Conservation (phyloP, 1,140 invertebrate genomes). For the Monochamus saltuarius region DNA sequence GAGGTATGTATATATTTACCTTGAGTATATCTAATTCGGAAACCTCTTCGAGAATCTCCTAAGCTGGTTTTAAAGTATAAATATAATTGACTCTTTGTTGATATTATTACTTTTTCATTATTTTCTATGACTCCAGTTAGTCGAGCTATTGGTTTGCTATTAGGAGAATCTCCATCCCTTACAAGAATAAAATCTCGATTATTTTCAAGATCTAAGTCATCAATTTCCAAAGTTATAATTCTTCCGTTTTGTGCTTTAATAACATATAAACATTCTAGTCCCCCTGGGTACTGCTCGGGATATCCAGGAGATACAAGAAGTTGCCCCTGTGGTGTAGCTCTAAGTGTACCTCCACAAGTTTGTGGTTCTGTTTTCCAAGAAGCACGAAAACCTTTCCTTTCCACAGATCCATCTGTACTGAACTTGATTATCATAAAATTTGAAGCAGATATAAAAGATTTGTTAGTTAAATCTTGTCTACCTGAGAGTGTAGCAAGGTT, state of each 20-base stretch:
- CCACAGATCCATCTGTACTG: constrained; percentile 88
- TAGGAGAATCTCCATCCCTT: constrained; percentile 85
- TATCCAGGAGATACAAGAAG: constrained; percentile 86
- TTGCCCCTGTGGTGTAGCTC: constrained; percentile 81
- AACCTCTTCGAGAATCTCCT: constrained; percentile 86
- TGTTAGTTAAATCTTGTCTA: constrained; percentile 77
- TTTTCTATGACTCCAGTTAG: constrained; percentile 76
- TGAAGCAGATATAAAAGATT: constrained; percentile 88
- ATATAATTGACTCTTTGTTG: constrained; percentile 85
- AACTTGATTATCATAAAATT: constrained; percentile 99
- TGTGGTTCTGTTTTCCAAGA: constrained; percentile 93
- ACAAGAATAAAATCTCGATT: constrained; percentile 85
- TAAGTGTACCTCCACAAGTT: constrained; percentile 79
- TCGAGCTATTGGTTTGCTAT: constrained; percentile 77
- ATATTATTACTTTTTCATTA: constrained; percentile 85
- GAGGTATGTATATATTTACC: too few relatives aligned
- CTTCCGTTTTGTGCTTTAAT: constrained; percentile 85
- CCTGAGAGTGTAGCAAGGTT: constrained; percentile 90
- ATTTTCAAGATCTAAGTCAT: constrained; percentile 85
- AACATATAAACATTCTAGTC: constrained; percentile 90
- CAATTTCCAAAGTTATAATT: constrained; percentile 86
- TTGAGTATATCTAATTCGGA: constrained; percentile 77
- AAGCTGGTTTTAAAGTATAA: constrained; percentile 90
- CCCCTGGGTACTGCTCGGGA: constrained; percentile 89
- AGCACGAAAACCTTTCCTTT: constrained; percentile 90